Conservation (phyloP, 35 echinoderm and acorn worm species). For the Heliocidaris tuberculata region DNA sequence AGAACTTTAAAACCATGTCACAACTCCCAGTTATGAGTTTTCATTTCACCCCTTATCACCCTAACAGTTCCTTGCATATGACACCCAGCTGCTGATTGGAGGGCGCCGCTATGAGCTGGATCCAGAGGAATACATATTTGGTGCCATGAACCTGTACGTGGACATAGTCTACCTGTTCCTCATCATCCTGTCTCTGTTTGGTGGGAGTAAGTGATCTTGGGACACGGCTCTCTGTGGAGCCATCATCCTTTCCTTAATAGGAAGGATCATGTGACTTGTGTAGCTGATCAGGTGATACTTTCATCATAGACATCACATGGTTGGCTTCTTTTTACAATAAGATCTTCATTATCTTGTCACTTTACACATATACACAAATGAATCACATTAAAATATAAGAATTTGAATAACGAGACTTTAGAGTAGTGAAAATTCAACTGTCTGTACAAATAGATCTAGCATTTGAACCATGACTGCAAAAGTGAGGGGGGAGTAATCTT, state of each 20-base stretch:
- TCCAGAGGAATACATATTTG: constrained; percentile 89
- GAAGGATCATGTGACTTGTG: neutral
- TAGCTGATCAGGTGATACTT: neutral
- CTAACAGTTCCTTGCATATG: constrained; percentile 79
- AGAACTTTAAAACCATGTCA: too few species aligned
- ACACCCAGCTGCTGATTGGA: constrained; percentile 91
- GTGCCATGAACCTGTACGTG: constrained; percentile 84
- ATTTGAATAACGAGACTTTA: neutral
- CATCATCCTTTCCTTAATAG: neutral
- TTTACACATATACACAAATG: neutral
- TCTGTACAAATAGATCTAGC: neutral
- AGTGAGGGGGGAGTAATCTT: neutral
- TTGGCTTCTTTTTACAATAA: neutral
- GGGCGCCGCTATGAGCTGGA: constrained; percentile 71
- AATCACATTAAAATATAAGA: neutral
- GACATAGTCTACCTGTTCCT: constrained; percentile 95
- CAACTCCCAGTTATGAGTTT: neutral
- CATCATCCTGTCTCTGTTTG: constrained; percentile 85
- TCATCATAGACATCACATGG: neutral
- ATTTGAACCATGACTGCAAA: too few species aligned
- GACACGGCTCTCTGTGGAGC: neutral
- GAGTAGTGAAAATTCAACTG: neutral
- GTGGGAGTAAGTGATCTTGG: constrained; percentile 60
- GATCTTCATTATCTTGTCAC: neutral
- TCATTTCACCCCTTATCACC: neutral